Conservation (phyloP, 1,140 invertebrate genomes). For the Aradophagus sp. region DNA sequence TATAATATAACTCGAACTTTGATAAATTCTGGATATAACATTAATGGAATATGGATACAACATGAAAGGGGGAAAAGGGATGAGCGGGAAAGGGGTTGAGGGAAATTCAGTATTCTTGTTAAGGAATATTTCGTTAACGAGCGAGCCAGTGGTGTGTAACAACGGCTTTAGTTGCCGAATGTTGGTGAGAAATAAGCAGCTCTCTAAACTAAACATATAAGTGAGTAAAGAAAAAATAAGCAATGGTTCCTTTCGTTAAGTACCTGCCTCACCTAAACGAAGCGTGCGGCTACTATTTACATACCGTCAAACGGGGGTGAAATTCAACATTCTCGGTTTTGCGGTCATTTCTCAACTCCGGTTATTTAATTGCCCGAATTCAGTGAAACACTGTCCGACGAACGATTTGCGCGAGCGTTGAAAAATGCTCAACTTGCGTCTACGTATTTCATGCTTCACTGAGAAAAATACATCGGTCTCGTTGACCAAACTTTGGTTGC, state of each 20-base stretch:
- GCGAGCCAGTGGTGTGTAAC: constrained; percentile 55
- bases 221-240: constrained; percentile 67
- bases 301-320: constrained; percentile 58
- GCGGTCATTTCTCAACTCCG: constrained; percentile 9
- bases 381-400: neutral
- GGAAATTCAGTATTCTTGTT: constrained; percentile 11
- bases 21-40: too few species aligned
- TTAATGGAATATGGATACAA: too few species aligned
- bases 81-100: too few species aligned
- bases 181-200: constrained; percentile 66
- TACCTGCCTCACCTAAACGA: constrained; percentile 70
- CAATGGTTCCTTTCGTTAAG: constrained; percentile 63
- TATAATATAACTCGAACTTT: too few species aligned
- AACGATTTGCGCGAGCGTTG: constrained; percentile 43
- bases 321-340: constrained; percentile 21
- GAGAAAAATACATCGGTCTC: too few species aligned
- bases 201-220: constrained; percentile 71
- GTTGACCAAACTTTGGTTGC: too few species aligned
- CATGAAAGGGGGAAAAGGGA: too few species aligned
- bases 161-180: constrained; percentile 34
- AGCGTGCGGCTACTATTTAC: constrained; percentile 73
- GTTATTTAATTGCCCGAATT: neutral
- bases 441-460: constrained; percentile 66
- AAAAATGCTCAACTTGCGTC: constrained; percentile 53
- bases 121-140: constrained; percentile 43